These are phyloP conservation scores for Psittacara wagleri DNA, from an alignment of 2,113 vertebrate genomes.

Conservation along the genomic window DNA sequence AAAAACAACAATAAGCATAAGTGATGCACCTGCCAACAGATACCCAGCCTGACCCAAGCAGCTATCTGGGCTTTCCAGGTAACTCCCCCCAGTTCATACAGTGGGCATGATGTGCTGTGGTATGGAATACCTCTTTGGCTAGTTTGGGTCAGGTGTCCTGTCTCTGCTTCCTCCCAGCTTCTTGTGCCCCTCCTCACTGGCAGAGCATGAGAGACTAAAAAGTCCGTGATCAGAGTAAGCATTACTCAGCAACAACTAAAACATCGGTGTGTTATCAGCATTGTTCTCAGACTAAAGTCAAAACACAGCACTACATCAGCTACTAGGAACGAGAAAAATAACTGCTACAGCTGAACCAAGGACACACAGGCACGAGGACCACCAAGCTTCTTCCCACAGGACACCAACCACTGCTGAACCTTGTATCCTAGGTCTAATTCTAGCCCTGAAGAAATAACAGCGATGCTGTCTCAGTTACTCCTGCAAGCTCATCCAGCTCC, in stretches of 20 bases:
- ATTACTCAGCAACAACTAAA: neutral
- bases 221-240: neutral
- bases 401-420: neutral
- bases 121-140: neutral
- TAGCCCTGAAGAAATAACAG: neutral
- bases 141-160: neutral
- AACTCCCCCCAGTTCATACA: neutral
- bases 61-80: neutral
- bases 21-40: neutral
- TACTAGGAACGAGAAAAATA: neutral
- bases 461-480: neutral
- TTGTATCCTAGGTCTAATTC: neutral
- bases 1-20: neutral
- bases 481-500: neutral
- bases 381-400: neutral
- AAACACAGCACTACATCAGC: neutral
- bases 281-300: neutral
- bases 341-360: neutral
- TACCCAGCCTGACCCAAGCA: neutral
- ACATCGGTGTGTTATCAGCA: neutral
- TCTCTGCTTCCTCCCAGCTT: neutral
- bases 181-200: neutral
- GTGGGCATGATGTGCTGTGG: neutral
- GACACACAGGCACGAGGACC: neutral
- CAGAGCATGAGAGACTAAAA: neutral